These are phyloP conservation scores for Drosophila prostipennis DNA, from an alignment of 2,888 invertebrate genomes.

Conservation along the genomic window DNA sequence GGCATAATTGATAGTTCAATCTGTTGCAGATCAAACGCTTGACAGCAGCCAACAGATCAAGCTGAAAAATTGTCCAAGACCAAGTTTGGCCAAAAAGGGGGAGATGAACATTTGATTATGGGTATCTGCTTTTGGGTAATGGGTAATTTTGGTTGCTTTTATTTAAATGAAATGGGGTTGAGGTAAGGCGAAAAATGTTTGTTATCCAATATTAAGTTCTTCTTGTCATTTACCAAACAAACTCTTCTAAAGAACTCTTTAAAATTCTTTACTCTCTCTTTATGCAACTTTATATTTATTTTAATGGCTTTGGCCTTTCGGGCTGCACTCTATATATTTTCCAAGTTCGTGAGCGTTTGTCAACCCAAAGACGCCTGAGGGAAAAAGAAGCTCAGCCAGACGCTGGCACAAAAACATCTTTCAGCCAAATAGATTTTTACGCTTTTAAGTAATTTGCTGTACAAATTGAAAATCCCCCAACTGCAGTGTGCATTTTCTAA, in stretches of 20 bases:
- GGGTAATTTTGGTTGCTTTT: background rate
- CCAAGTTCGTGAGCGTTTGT: constrained; percentile 7
- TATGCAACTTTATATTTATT: constrained; percentile 24
- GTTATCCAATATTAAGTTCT: no score
- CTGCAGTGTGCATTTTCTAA: constrained; percentile 37
- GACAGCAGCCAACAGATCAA: constrained; percentile 78
- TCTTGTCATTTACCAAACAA: background rate
- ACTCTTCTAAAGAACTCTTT: background rate
- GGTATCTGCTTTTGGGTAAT: background rate
- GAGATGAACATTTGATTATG: constrained; percentile 10
- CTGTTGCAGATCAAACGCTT: constrained; percentile 80
- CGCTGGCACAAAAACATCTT: constrained; percentile 11
- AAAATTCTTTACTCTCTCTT: constrained; percentile 6
- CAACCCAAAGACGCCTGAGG: background rate
- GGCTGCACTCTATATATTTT: constrained; percentile 28
- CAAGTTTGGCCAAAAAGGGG: background rate
- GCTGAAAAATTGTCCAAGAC: constrained; percentile 72
- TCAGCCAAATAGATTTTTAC: constrained; percentile 69
- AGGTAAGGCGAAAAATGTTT: no score
- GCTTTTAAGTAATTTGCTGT: constrained; percentile 63
- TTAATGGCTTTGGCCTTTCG: constrained; percentile 28
- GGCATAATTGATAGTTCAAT: constrained; percentile 79
- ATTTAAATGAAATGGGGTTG: background rate
- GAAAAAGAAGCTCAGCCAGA: constrained; percentile 9
- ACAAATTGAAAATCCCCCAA: constrained; percentile 37